Conservation (phyloP, 2,113 vertebrate species). For the Loxodonta africana region DNA sequence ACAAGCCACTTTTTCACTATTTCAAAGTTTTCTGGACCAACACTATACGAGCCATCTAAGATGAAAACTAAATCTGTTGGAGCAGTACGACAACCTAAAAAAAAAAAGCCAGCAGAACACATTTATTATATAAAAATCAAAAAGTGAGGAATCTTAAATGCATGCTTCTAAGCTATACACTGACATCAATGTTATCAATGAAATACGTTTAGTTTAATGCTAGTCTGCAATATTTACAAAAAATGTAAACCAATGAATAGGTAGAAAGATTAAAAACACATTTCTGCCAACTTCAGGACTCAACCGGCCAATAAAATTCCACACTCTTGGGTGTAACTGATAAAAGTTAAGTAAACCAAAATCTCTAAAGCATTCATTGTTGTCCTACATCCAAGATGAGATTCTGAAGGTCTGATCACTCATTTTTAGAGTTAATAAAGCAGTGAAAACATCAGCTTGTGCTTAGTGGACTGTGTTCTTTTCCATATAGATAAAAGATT, state of each 20-base stretch:
- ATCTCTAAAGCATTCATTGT: neutral
- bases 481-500: neutral
- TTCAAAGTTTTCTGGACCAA: conserved; percentile 97
- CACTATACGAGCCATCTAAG: conserved; percentile 98
- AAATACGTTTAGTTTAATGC: neutral
- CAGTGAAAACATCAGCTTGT: neutral
- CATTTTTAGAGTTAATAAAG: neutral
- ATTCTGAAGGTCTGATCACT: neutral
- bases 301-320: neutral
- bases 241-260: neutral
- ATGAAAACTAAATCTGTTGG: conserved; percentile 97
- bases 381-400: neutral
- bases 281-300: conserved; percentile 12
- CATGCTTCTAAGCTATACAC: neutral
- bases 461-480: neutral
- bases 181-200: neutral
- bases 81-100: conserved; percentile 96
- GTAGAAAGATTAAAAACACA: neutral
- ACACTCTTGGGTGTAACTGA: neutral
- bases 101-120: neutral
- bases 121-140: neutral
- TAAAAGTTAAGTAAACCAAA: neutral
- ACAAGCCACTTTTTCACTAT: conserved; percentile 97
- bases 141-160: neutral
- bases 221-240: neutral